Evolutionary conservation across 2,888 invertebrate genomes (phyloP), one percentile per base, ranked within the genome.

Genomic region (Andrena praecox): DNA sequence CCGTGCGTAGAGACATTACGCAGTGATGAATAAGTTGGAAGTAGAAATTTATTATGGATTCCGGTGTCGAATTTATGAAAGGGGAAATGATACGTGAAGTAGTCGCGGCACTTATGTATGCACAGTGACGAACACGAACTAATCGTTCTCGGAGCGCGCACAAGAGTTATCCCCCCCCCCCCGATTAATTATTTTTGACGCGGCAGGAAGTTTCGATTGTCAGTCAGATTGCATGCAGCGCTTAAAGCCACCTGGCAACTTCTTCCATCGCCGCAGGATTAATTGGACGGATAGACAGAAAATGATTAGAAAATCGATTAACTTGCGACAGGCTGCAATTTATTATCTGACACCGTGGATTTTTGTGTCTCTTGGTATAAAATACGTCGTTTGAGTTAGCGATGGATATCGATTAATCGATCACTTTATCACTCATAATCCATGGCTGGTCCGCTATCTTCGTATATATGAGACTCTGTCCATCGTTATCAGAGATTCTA

Each of bases 271-370:
- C 3, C 24, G 24, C n/a, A 12, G 27, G 73, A 67, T 62, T 73
- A 78, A 73, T 69, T 69, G 33, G 33, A 31, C 33, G 6, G 54
- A 54, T n/a, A 20, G 52, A 35, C 29, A 54, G 8, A 62, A 7
- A 75, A 69, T 63, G 48, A 75, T 76, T 48, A 48, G 7, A 59
- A 48, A 52, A 71, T 80, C 70, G 54, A 80, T 80, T 59, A 59
- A 64, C 42, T 71, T 33, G 27, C 35, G 66, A 33, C 70, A 62
- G 60, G 52, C 27, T 1, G 29, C 42, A 59, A 70, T 76, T 66
- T 62, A 33, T 64, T 69, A 35, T 27, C 68, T 1, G 10, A 29
- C 33, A 31, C 29, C 35, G 10, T 24, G 24, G 8, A 12, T 59
- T 50, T 50, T n/a, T 10, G 20, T 48, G 66, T 56, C 29, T 8